Conservation (phyloP, 2,888 invertebrate species). For the Congeria kusceri region DNA sequence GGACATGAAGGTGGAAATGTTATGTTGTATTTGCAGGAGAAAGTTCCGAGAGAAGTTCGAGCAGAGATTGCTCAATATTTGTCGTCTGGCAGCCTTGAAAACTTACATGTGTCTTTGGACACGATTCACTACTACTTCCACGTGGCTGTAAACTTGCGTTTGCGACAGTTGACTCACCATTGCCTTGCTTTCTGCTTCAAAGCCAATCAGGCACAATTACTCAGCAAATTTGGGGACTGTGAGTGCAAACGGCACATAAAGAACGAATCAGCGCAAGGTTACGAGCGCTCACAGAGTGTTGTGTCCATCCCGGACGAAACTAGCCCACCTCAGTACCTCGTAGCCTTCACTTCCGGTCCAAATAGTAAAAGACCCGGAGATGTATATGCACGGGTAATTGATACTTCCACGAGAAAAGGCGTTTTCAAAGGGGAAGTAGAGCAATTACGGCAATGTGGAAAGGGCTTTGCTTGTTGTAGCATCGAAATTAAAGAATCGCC, state of each 20-base stretch:
- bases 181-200: constrained; percentile 43
- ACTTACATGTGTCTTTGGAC: constrained; percentile 24
- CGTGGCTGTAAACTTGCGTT: constrained; percentile 40
- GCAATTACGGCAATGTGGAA: constrained; percentile 32
- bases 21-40: constrained; percentile 38
- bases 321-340: constrained; percentile 48
- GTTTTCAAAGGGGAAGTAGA: constrained; percentile 41
- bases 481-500: constrained; percentile 52
- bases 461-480: constrained; percentile 52
- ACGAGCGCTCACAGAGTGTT: constrained; percentile 41
- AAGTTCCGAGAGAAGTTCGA: constrained; percentile 31
- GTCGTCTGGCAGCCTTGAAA: constrained; percentile 47
- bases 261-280: constrained; percentile 32
- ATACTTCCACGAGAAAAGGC: constrained; percentile 38
- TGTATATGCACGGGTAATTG: constrained; percentile 43
- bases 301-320: constrained; percentile 40
- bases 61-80: constrained; percentile 45
- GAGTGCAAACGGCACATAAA: constrained; percentile 27
- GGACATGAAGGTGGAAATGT: constrained; percentile 15
- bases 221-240: constrained; percentile 40
- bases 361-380: constrained; percentile 10
- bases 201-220: constrained; percentile 18
- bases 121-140: constrained; percentile 57
- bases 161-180: constrained; percentile 40
- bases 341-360: constrained; percentile 35